phyloP scores from a whole-genome alignment of 2,113 vertebrate species.

The Poeciliopsis turrubarensis region DNA sequence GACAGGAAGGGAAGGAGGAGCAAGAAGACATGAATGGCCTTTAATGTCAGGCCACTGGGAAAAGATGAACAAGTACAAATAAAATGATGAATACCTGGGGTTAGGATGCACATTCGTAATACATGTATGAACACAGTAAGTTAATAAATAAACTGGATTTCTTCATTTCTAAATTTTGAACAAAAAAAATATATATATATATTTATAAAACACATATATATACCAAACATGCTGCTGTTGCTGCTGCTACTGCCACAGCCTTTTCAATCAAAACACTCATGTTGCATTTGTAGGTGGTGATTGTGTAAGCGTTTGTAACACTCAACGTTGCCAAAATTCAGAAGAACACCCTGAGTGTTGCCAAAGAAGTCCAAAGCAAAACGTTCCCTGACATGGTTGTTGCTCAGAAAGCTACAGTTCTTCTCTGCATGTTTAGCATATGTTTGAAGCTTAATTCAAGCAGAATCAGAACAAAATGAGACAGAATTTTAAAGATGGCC shows the following conservation, averaged over 20 bases:
- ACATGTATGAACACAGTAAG: not conserved
- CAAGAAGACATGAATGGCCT: slow-evolving; percentile 1
- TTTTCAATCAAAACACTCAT: not conserved
- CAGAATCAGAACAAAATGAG: too few relatives aligned
- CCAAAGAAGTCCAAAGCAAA: not conserved
- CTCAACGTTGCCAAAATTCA: not conserved
- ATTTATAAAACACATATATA: too few relatives aligned
- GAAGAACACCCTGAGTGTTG: not conserved
- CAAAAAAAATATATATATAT: too few relatives aligned
- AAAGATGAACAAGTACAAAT: not conserved
- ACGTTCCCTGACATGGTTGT: not conserved
- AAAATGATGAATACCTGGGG: slow-evolving; percentile 1
- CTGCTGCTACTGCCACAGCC: not conserved
- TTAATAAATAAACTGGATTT: not conserved
- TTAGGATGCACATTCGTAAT: not conserved
- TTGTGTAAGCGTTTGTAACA: not conserved
- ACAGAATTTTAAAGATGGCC: too few relatives aligned
- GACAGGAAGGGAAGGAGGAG: slow-evolving; percentile 4
- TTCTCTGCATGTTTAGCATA: not conserved
- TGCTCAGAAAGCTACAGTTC: not conserved
- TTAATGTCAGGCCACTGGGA: slow-evolving; percentile 15
- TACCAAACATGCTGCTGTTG: not conserved
- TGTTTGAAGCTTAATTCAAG: too few relatives aligned
- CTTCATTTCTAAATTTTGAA: too few relatives aligned
- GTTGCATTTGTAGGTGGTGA: not conserved